Percentiles rank a stretch among this genome's conserved stretches.
These are phyloP conservation scores for Erebia aethiops DNA, from an alignment of 2,888 invertebrate species.

Conservation along the genomic window DNA sequence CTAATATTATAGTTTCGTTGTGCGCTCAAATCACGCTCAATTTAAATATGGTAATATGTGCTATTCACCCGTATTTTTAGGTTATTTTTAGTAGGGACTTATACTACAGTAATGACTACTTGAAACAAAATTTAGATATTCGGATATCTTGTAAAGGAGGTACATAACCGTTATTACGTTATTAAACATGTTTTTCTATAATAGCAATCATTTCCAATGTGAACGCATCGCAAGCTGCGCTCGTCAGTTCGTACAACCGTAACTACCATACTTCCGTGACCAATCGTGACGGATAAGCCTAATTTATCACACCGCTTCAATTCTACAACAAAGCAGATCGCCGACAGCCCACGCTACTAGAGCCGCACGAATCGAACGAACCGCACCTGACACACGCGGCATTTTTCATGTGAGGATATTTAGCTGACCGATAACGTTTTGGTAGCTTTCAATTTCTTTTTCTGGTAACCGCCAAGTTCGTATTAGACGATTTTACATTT, in stretches of 20 bases:
- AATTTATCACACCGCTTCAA: constrained; percentile 79
- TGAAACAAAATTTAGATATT: not conserved
- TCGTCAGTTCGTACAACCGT: constrained; percentile 30
- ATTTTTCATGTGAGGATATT: too few species aligned
- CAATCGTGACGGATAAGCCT: constrained; percentile 79
- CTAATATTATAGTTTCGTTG: too few species aligned
- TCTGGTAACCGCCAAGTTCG: too few species aligned
- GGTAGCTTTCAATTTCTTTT: too few species aligned
- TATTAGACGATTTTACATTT: too few species aligned
- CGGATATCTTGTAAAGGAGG: too few species aligned
- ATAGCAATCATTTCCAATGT: constrained; percentile 24
- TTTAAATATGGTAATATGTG: too few species aligned
- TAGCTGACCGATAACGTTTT: too few species aligned
- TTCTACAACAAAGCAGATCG: constrained; percentile 61
- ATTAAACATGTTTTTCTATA: not conserved
- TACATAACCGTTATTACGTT: not conserved
- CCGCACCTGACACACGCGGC: not conserved
- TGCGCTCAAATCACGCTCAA: too few species aligned
- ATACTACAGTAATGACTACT: not conserved
- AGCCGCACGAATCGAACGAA: not conserved
- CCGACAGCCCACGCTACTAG: not conserved
- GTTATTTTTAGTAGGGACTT: too few species aligned
- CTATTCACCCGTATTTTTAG: too few species aligned
- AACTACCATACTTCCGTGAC: constrained; percentile 65
- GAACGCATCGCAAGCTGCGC: constrained; percentile 32